These are phyloP conservation scores for Drosophila emarginata DNA, from an alignment of 2,888 invertebrate species.

Conservation along the genomic window DNA sequence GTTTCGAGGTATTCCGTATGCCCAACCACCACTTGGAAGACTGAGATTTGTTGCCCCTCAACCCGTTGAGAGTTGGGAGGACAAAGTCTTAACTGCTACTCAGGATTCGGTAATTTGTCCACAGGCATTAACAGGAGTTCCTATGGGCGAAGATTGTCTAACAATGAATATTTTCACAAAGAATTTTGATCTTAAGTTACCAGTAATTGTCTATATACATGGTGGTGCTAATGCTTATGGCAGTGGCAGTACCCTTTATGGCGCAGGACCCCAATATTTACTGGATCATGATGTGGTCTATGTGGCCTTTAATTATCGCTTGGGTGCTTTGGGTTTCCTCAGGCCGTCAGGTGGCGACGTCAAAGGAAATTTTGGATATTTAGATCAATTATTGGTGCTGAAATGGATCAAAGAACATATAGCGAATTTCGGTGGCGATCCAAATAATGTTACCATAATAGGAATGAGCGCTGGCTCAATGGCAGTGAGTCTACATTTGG, in stretches of 20 bases:
- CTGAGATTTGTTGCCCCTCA: constrained; percentile 82
- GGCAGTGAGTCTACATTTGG: constrained; percentile 83
- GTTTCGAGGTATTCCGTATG: constrained; percentile 82
- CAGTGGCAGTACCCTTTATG: constrained; percentile 69
- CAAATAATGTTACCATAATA: constrained; percentile 85
- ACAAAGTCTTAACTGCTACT: constrained; percentile 79
- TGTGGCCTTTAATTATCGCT: constrained; percentile 79
- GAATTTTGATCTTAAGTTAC: constrained; percentile 36
- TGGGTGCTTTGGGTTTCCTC: constrained; percentile 83
- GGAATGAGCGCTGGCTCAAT: constrained; percentile 84
- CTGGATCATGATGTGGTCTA: constrained; percentile 77
- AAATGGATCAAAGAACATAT: constrained; percentile 87
- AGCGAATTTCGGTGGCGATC: constrained; percentile 86
- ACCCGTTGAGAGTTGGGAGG: constrained; percentile 75
- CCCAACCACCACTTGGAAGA: constrained; percentile 75
- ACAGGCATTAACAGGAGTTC: constrained; percentile 40
- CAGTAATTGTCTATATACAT: constrained; percentile 79
- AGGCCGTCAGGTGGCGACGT: constrained; percentile 85
- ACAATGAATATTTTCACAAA: constrained; percentile 85
- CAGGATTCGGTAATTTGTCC: constrained; percentile 82
- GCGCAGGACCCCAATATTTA: constrained; percentile 75
- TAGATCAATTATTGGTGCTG: constrained; percentile 87
- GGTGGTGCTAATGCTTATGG: constrained; percentile 75
- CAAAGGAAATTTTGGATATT: constrained; percentile 87
- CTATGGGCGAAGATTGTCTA: constrained; percentile 86